Conservation (phyloP, 1,140 invertebrate species). For the Drosophila burlai region DNA sequence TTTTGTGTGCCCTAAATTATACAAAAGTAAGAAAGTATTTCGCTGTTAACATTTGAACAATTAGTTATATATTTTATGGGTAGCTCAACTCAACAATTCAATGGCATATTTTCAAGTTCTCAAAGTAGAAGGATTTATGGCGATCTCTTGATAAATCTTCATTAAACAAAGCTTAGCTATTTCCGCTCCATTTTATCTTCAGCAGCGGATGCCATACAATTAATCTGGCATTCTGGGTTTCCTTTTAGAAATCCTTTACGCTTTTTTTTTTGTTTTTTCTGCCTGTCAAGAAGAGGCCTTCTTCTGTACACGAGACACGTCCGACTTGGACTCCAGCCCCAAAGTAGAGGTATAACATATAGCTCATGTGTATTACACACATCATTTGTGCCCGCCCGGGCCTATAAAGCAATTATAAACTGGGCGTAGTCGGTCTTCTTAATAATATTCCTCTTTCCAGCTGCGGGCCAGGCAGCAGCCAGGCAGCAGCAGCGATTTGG, state of each 20-base stretch:
- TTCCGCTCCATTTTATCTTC: slow-evolving; percentile 18
- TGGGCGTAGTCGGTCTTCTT: slow-evolving; percentile 62
- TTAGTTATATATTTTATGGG: not conserved
- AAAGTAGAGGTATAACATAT: slow-evolving; percentile 35
- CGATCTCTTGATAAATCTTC: not conserved
- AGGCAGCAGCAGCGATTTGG: slow-evolving; percentile 40
- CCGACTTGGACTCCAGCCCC: slow-evolving; percentile 7
- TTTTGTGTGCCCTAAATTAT: not conserved
- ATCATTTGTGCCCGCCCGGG: slow-evolving; percentile 59
- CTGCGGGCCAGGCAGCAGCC: slow-evolving; percentile 28
- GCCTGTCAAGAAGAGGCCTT: slow-evolving; percentile 17
- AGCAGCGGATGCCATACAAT: slow-evolving; percentile 19
- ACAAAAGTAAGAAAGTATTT: not conserved
- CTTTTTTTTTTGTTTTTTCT: not conserved
- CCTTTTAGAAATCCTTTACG: slow-evolving; percentile 9
- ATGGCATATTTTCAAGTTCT: not conserved
- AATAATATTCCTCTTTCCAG: slow-evolving; percentile 13
- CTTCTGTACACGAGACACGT: slow-evolving; percentile 57
- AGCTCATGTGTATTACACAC: slow-evolving; percentile 32
- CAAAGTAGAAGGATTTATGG: not conserved
- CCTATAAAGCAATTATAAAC: slow-evolving; percentile 82
- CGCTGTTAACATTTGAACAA: not conserved
- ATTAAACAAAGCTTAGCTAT: slow-evolving; percentile 3
- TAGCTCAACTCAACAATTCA: not conserved
- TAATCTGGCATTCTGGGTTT: not conserved